A percentile compares a stretch with the other conserved stretches of the same genome.
Evolutionary conservation across 2,888 invertebrate genomes (phyloP).

Genomic region (Brachycybe producta): DNA sequence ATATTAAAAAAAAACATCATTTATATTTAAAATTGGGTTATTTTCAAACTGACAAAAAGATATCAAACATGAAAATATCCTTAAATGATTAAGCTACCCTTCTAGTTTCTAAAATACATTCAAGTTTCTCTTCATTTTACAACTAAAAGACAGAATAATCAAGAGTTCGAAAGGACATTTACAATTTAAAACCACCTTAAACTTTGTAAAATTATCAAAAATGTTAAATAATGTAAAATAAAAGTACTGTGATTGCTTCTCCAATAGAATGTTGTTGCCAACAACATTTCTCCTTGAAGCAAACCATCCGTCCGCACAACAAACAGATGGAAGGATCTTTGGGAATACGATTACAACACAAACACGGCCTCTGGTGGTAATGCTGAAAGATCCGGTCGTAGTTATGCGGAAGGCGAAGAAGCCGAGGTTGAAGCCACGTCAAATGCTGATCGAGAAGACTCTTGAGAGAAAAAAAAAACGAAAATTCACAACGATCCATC

Average conservation of each 20-base stretch:
- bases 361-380: conserved; percentile 80
- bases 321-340: conserved; percentile 84
- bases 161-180: too few relatives aligned
- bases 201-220: too few relatives aligned
- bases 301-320: conserved; percentile 82
- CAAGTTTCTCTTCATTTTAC: too few relatives aligned
- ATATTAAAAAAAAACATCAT: neutral
- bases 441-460: conserved; percentile 51
- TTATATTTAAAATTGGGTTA: neutral
- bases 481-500: neutral
- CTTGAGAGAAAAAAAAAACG: conserved; percentile 13
- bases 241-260: conserved; percentile 63
- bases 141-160: too few relatives aligned
- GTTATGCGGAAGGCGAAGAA: conserved; percentile 72
- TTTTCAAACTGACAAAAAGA: too few relatives aligned
- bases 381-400: conserved; percentile 86
- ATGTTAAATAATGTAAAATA: neutral
- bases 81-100: too few relatives aligned
- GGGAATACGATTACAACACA: conserved; percentile 77
- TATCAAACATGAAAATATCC: too few relatives aligned
- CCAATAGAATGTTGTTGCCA: conserved; percentile 59
- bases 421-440: conserved; percentile 64
- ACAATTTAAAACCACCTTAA: too few relatives aligned
- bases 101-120: too few relatives aligned
- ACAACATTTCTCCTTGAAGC: conserved; percentile 78